Percentiles rank a stretch among this genome's conserved stretches.
phyloP scores from a whole-genome alignment of 2,888 invertebrate species.

The Mesodorylaimus sp. region DNA sequence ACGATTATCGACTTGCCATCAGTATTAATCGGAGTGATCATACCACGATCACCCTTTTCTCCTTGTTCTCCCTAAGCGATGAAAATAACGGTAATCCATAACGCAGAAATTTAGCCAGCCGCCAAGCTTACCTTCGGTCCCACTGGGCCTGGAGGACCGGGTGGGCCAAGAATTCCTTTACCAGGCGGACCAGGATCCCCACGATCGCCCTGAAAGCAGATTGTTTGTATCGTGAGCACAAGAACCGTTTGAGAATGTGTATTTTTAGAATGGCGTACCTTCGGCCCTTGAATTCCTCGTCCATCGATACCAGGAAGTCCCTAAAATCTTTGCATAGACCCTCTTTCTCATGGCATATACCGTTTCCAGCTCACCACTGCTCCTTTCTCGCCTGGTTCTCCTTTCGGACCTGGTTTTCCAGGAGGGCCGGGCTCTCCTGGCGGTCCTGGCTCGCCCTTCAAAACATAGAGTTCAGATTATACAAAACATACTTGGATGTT shows the following conservation, averaged over 20 bases:
- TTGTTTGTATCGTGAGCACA: conserved; percentile 8
- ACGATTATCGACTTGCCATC: neutral
- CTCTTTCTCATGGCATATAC: too few relatives aligned
- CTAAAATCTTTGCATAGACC: too few relatives aligned
- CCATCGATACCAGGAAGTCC: conserved; percentile 7
- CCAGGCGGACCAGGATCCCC: too few relatives aligned
- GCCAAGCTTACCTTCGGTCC: neutral
- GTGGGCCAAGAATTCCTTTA: conserved; percentile 1
- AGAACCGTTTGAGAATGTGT: neutral
- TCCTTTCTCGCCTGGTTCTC: too few relatives aligned
- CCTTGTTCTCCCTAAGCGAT: conserved; percentile 1
- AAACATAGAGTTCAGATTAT: too few relatives aligned
- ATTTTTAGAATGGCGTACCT: neutral
- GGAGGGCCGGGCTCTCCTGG: conserved; percentile 3
- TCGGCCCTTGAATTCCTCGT: neutral
- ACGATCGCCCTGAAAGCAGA: too few relatives aligned
- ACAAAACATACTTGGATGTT: too few relatives aligned
- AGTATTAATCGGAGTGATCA: neutral
- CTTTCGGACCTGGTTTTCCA: neutral
- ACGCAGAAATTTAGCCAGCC: neutral
- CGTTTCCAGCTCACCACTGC: too few relatives aligned
- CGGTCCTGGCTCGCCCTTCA: conserved; percentile 4
- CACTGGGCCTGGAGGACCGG: neutral
- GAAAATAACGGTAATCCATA: neutral
- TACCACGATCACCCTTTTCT: conserved; percentile 5